Evolutionary conservation across 2,113 vertebrate species (phyloP).

Genomic region (Lepus timidus): DNA sequence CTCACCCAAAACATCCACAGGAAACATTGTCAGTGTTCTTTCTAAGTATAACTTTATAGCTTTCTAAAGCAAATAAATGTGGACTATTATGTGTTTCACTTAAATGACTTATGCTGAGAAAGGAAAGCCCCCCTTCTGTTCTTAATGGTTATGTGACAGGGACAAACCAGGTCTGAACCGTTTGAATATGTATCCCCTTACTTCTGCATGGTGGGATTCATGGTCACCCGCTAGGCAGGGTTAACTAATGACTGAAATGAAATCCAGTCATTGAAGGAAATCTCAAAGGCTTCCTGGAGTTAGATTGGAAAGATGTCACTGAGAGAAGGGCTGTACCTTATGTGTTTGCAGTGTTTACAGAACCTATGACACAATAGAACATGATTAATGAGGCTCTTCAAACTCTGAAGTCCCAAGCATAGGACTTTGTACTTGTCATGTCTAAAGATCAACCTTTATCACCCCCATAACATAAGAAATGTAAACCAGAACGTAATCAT

Average conservation of each 20-base stretch:
- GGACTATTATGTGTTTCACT: slow-evolving; percentile 69
- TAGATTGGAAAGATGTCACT: slow-evolving; percentile 76
- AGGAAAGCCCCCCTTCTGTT: slow-evolving; percentile 74
- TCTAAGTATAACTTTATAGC: slow-evolving; percentile 69
- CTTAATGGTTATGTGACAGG: slow-evolving; percentile 56
- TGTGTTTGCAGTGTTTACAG: slow-evolving; percentile 74
- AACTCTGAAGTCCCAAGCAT: not conserved
- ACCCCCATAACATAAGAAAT: slow-evolving; percentile 66
- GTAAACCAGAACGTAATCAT: slow-evolving; percentile 67
- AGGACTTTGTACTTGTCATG: slow-evolving; percentile 70
- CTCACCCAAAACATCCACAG: not conserved
- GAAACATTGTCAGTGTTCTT: slow-evolving; percentile 58
- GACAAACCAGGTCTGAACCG: slow-evolving; percentile 43
- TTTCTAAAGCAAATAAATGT: slow-evolving; percentile 78
- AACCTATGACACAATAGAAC: slow-evolving; percentile 71
- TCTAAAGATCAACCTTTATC: slow-evolving; percentile 74
- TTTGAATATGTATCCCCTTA: slow-evolving; percentile 82
- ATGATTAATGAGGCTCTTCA: slow-evolving; percentile 77
- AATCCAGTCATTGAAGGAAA: slow-evolving; percentile 73
- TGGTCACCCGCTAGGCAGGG: slow-evolving; percentile 64
- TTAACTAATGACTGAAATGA: slow-evolving; percentile 78
- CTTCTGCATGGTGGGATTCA: slow-evolving; percentile 74
- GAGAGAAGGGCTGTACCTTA: slow-evolving; percentile 47
- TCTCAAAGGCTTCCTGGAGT: slow-evolving; percentile 77
- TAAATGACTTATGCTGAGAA: slow-evolving; percentile 75